Base-by-base conservation (phyloP, 2,113 vertebrate species). In the Sinocyclocheilus maitianheensis region DNA sequence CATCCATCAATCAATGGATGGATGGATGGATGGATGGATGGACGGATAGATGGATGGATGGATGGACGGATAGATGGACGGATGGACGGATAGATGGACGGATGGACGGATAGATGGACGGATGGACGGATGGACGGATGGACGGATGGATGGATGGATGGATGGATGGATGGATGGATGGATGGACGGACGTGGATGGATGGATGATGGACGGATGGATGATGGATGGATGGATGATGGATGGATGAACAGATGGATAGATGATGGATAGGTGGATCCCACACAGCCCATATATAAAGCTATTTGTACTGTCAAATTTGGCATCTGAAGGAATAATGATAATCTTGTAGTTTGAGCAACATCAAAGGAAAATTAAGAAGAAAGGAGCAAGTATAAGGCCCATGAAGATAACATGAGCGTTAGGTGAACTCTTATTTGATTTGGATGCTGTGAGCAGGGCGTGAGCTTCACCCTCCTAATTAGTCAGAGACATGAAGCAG, bases 351-450 rank as follows among this genome's bases (percentile, higher is more conserved):
- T 9, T 46, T 46, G 43, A 10, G 30, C 6, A 37, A 37, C 30
- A 37, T 37, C 30, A 71, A 40, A 71, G 34, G 6, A 20, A 40
- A 71, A 16, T 71, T 8, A 37, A 20, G 26, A 69, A 69, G 7
- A 37, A 71, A 14, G 1, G 5, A 30, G 0, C 2, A 34, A 10
- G 34, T 18, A 30, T 30, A 4, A 71, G 34, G 67, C 67, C 8
- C 67, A 40, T 71, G 11, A 69, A 71, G 34, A 37, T 71, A 69
- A 71, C 63, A 26, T 91, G 91, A 92, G 89, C 88, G 20, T 20
- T 34, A 58, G 81, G 20, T 93, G 92, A 93, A 92, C 92, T 88
- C 91, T 53, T n/a, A n/a, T 69, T 79, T 87, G 85, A 90, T 80
- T 13, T 55, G 58, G 58, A 62, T 84, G 69, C 53, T 84, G 77